These are phyloP conservation scores for Rhinogobio ventralis DNA, from an alignment of 2,797 vertebrate genomes.

Conservation along the genomic window DNA sequence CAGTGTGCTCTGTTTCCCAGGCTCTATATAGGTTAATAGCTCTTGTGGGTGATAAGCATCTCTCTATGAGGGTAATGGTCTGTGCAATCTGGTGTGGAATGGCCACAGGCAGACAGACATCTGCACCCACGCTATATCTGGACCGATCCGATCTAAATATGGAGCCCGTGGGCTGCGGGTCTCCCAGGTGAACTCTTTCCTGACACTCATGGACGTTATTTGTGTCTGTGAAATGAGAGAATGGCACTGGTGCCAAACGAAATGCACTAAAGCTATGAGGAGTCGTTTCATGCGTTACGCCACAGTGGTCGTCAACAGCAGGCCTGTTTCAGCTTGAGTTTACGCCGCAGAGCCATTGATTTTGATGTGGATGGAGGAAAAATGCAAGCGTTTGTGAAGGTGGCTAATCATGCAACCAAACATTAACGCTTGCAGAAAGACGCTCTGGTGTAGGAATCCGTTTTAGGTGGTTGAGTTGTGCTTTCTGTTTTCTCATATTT, in stretches of 20 bases:
- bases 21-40: conserved; percentile 60
- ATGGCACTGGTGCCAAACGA: neutral
- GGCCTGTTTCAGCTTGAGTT: neutral
- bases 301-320: neutral
- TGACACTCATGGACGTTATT: neutral
- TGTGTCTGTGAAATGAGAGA: conserved; percentile 16
- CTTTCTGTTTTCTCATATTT: neutral
- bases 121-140: conserved; percentile 44
- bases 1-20: conserved; percentile 32
- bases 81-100: conserved; percentile 50
- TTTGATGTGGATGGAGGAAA: neutral
- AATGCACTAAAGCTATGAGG: neutral
- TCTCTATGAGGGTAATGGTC: conserved; percentile 54
- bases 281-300: neutral
- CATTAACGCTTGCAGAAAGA: neutral
- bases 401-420: neutral
- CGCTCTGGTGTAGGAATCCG: neutral
- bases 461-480: neutral
- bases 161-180: conserved; percentile 33
- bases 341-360: neutral
- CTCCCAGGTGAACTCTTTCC: conserved; percentile 37
- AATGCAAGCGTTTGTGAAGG: neutral
- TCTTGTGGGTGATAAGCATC: conserved; percentile 56
- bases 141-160: conserved; percentile 39
- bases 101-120: conserved; percentile 57